phyloP scores from a whole-genome alignment of 1,140 invertebrate genomes.

The Bombus superbus region DNA sequence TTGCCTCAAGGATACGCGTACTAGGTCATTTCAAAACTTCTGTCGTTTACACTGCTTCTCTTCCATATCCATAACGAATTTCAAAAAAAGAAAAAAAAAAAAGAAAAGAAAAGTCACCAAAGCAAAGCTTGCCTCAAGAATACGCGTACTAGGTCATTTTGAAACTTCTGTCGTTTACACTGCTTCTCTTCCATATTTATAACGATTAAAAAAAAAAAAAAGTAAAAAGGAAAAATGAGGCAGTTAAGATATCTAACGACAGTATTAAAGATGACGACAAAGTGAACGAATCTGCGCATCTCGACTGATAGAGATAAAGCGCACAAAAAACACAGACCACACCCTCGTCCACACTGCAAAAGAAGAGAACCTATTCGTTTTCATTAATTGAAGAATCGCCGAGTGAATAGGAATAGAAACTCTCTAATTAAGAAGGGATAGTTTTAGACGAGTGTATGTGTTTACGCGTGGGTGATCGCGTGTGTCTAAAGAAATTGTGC shows the following conservation, averaged over 20 bases:
- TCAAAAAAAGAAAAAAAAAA: background rate
- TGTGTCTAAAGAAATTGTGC: background rate
- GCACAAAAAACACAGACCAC: slow-evolving; percentile 3
- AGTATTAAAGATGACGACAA: background rate
- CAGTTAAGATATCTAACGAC: background rate
- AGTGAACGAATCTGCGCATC: slow-evolving; percentile 4
- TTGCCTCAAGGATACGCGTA: no score
- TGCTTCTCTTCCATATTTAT: background rate
- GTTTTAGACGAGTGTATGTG: slow-evolving; percentile 10
- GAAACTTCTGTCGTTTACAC: no score
- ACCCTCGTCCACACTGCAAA: background rate
- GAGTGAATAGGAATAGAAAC: slow-evolving; percentile 30
- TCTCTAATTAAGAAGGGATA: slow-evolving; percentile 53
- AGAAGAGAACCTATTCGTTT: slow-evolving; percentile 19
- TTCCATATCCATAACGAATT: background rate
- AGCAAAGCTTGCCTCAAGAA: no score
- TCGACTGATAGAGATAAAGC: slow-evolving; percentile 2
- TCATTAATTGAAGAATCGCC: slow-evolving; percentile 45
- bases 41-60: no score
- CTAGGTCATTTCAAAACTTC: no score
- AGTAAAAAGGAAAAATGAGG: background rate
- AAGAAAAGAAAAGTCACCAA: no score
- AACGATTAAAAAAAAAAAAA: background rate
- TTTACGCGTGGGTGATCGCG: background rate
- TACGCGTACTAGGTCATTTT: no score